Percentiles rank a stretch among this genome's conserved stretches.
Conservation (phyloP, 2,888 invertebrate species). For the Lottia scabra region DNA sequence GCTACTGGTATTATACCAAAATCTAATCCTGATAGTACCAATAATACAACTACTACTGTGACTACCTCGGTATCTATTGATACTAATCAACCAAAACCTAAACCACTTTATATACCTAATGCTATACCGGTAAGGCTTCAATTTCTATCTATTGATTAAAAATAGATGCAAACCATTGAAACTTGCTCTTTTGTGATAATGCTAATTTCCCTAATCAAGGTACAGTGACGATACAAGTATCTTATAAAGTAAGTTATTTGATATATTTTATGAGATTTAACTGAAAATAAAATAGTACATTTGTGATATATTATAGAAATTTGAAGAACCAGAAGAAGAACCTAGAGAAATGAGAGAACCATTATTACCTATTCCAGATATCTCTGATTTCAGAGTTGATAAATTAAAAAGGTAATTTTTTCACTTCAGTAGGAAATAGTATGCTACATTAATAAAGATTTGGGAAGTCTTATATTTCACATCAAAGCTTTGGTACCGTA, state of each 20-base stretch:
- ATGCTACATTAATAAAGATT: too few species aligned
- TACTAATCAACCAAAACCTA: not conserved
- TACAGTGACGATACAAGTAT: too few species aligned
- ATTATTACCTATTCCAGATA: slow-evolving; percentile 54
- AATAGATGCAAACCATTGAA: too few species aligned
- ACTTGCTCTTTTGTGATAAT: too few species aligned
- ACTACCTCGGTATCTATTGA: not conserved
- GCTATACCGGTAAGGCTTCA: not conserved
- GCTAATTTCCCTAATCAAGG: too few species aligned
- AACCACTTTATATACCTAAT: too few species aligned
- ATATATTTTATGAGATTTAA: not conserved
- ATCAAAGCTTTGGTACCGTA: too few species aligned
- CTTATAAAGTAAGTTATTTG: too few species aligned
- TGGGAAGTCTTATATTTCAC: too few species aligned
- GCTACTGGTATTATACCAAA: slow-evolving; percentile 81
- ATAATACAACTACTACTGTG: not conserved
- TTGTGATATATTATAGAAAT: not conserved
- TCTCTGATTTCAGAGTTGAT: slow-evolving; percentile 51
- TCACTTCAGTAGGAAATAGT: too few species aligned
- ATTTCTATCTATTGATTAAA: not conserved
- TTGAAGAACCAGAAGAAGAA: not conserved
- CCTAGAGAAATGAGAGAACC: slow-evolving; percentile 21
- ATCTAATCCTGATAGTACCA: slow-evolving; percentile 22
- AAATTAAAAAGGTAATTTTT: slow-evolving; percentile 58
- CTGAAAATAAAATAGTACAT: not conserved